Percentiles rank a stretch among this genome's conserved stretches.
Evolutionary conservation across 2,888 invertebrate species (phyloP).

Genomic region (Ophion slaviceki): DNA sequence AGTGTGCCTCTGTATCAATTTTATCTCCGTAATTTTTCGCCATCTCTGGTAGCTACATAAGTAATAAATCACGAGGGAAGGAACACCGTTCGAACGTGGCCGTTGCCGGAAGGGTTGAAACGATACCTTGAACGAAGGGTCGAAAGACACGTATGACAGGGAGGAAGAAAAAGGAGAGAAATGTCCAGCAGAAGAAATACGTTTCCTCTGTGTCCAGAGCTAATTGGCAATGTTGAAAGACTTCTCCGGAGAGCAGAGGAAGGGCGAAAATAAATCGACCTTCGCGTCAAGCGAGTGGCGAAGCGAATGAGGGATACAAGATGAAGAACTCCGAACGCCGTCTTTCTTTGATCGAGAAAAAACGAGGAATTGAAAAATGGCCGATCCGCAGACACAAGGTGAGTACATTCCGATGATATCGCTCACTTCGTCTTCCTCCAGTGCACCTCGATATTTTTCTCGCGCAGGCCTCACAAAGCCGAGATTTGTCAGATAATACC

Average conservation of each 20-base stretch:
- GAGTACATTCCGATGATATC: no score
- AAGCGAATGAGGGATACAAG: conserved; percentile 18
- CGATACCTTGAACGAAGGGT: neutral
- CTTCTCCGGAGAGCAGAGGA: neutral
- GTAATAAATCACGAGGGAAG: neutral
- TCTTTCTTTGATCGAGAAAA: neutral
- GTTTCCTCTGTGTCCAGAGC: conserved; percentile 15
- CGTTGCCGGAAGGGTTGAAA: conserved; percentile 8
- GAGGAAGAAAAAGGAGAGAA: neutral
- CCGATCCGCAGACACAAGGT: neutral
- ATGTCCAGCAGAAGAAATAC: neutral
- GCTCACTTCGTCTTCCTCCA: no score
- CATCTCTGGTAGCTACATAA: neutral
- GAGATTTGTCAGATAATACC: conserved; percentile 37
- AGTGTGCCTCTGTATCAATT: no score
- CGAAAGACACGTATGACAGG: conserved; percentile 4
- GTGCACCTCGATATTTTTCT: neutral
- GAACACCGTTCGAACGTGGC: neutral
- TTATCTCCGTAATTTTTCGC: no score
- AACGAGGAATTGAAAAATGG: conserved; percentile 19
- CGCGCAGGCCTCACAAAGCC: conserved; percentile 5
- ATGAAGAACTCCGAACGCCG: conserved; percentile 27
- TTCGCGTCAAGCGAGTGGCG: conserved; percentile 54
- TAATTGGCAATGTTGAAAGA: conserved; percentile 35
- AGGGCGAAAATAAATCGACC: conserved; percentile 50